Conservation (phyloP, 2,888 invertebrate species). For the Pollenia griseotomentosa region DNA sequence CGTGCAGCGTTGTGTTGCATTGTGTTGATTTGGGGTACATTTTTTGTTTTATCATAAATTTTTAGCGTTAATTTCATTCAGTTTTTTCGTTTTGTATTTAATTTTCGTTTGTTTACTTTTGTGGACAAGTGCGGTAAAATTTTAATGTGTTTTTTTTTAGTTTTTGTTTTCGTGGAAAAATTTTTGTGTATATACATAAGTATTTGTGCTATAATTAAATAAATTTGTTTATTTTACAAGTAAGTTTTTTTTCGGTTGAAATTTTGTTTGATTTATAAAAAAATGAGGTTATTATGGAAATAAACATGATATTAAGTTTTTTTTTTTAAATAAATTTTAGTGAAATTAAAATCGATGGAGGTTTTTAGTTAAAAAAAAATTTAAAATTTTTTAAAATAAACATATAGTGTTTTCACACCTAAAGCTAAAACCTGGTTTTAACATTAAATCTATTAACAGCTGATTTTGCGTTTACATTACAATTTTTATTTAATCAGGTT, state of each 20-base stretch:
- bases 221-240: constrained; percentile 24
- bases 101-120: constrained; percentile 24
- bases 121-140: constrained; percentile 15
- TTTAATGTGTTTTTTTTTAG: constrained; percentile 23
- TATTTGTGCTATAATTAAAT: constrained; percentile 2
- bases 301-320: background rate
- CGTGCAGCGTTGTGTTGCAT: background rate
- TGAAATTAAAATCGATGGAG: too few species aligned
- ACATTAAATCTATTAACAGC: too few species aligned
- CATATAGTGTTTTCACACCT: too few species aligned
- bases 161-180: constrained; percentile 20
- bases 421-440: too few species aligned
- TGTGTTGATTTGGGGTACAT: background rate
- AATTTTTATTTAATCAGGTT: too few species aligned
- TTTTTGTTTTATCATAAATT: constrained; percentile 5
- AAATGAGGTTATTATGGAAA: too few species aligned
- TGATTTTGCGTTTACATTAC: too few species aligned
- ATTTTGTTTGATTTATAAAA: background rate
- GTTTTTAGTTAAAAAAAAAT: too few species aligned
- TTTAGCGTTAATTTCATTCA: constrained; percentile 23
- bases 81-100: constrained; percentile 7
- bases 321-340: background rate
- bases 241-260: background rate
- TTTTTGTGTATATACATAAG: background rate
- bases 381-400: too few species aligned